Evolutionary conservation across 2,113 vertebrate species (phyloP).

Genomic region (Gymnobelideus leadbeateri): DNA sequence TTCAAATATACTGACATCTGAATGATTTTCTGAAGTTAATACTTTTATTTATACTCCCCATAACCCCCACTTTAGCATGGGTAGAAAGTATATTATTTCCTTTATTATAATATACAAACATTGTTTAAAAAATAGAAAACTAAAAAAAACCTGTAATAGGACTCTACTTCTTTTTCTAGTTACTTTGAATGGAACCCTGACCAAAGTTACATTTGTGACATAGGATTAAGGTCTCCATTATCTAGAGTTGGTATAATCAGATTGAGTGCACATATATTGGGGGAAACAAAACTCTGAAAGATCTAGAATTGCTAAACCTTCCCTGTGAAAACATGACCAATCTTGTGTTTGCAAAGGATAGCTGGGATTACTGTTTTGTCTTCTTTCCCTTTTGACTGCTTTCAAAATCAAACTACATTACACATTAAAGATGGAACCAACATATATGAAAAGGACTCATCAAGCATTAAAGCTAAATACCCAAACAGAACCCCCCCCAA

Average conservation of each 20-base stretch:
- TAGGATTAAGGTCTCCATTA: background rate
- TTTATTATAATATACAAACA: background rate
- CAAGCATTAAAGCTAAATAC: conserved; percentile 10
- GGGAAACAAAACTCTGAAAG: background rate
- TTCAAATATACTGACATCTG: conserved; percentile 42
- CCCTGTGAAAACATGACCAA: conserved; percentile 2
- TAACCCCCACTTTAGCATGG: background rate
- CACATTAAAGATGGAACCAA: no score
- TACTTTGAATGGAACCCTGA: background rate
- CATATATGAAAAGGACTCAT: background rate
- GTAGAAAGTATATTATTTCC: background rate
- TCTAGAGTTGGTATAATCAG: background rate
- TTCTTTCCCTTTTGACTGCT: background rate
- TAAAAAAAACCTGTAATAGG: background rate
- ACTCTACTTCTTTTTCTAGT: background rate
- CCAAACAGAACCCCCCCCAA: background rate
- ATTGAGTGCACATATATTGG: no score
- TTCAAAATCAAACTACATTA: conserved; percentile 39
- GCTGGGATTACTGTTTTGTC: background rate
- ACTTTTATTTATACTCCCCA: background rate
- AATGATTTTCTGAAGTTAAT: conserved; percentile 5
- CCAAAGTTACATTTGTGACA: background rate
- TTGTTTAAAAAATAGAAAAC: background rate
- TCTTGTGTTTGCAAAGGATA: background rate
- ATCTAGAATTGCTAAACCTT: background rate